phyloP scores from a whole-genome alignment of 1,140 invertebrate species.

The Drosophila arawakana region DNA sequence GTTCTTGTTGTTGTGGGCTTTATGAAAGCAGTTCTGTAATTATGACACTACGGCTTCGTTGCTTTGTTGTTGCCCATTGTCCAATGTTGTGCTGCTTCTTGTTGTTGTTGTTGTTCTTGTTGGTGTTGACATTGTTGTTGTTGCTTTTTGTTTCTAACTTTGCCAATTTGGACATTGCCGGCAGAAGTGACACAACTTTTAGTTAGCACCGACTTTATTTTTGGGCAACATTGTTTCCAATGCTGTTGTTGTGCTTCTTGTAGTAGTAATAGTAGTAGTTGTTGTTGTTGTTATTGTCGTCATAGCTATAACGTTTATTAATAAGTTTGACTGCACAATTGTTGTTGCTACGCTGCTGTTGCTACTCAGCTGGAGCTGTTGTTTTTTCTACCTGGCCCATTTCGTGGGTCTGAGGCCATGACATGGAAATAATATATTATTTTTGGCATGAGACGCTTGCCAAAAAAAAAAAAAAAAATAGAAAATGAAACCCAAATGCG shows the following conservation, averaged over 20 bases:
- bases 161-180: slow-evolving; percentile 75
- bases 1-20: slow-evolving; percentile 30
- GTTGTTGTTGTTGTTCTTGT: slow-evolving; percentile 18
- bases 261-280: not conserved
- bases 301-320: slow-evolving; percentile 79
- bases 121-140: slow-evolving; percentile 37
- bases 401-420: slow-evolving; percentile 33
- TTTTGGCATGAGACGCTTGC: slow-evolving; percentile 34
- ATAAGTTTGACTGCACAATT: slow-evolving; percentile 69
- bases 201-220: slow-evolving; percentile 46
- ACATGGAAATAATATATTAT: slow-evolving; percentile 42
- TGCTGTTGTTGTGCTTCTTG: slow-evolving; percentile 8
- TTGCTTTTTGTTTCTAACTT: slow-evolving; percentile 69
- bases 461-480: slow-evolving; percentile 17
- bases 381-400: slow-evolving; percentile 38
- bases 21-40: slow-evolving; percentile 69
- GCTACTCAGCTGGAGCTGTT: slow-evolving; percentile 62
- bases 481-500: not conserved
- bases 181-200: slow-evolving; percentile 55
- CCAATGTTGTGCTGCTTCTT: slow-evolving; percentile 10
- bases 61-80: slow-evolving; percentile 24
- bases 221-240: slow-evolving; percentile 23
- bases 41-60: slow-evolving; percentile 55
- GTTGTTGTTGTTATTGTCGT: slow-evolving; percentile 49
- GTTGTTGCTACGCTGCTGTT: slow-evolving; percentile 57